phyloP scores from a whole-genome alignment of 2,797 vertebrate genomes.

The Rhincodon typus region DNA sequence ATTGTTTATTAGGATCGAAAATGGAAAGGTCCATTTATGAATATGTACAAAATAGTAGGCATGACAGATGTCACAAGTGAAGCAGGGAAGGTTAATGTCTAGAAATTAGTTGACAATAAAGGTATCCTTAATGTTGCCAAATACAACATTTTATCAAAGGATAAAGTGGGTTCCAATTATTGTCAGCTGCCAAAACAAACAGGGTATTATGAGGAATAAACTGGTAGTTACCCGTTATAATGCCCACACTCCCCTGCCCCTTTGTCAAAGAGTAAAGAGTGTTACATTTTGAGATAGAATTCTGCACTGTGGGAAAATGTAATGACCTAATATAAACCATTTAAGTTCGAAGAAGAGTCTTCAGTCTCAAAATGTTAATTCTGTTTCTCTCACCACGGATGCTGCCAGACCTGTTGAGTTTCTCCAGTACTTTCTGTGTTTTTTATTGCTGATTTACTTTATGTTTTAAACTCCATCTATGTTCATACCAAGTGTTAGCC shows the following conservation, averaged over 20 bases:
- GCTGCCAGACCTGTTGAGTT: no score
- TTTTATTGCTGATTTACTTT: background rate
- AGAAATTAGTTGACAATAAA: background rate
- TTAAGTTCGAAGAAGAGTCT: no score
- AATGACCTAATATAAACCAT: background rate
- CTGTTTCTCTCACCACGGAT: no score
- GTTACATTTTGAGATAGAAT: background rate
- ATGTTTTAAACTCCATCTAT: background rate
- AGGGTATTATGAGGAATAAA: background rate
- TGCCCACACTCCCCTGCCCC: background rate
- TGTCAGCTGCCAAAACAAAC: background rate
- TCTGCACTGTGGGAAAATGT: background rate
- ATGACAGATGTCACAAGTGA: background rate
- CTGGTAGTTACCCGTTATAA: background rate
- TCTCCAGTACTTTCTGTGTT: background rate
- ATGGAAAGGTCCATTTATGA: background rate
- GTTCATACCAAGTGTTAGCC: background rate
- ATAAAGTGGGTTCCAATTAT: background rate
- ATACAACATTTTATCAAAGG: background rate
- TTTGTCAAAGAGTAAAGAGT: background rate
- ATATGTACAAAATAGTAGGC: background rate
- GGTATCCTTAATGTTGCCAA: background rate
- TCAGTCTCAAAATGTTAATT: no score
- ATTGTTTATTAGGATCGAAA: background rate
- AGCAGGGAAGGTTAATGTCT: background rate